Percentiles rank a stretch among this genome's conserved stretches.
Evolutionary conservation across 2,113 vertebrate genomes (phyloP).

Genomic region (Cyphomyrus discorhynchus): DNA sequence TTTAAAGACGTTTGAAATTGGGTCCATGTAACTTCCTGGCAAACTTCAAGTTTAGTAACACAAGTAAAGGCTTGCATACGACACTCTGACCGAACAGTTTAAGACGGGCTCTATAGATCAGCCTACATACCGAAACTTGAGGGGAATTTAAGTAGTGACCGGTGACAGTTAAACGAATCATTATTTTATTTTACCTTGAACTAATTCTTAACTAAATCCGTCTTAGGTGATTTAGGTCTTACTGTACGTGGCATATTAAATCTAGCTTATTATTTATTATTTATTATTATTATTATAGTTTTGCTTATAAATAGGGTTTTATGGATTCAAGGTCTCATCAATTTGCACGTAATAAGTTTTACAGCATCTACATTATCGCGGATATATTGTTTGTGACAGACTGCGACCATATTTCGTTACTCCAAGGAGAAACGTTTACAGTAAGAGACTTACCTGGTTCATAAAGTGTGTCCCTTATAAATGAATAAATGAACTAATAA

Average conservation of each 20-base stretch:
- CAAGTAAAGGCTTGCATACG: neutral
- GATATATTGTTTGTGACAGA: neutral
- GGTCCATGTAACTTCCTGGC: neutral
- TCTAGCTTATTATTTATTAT: neutral
- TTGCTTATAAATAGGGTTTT: neutral
- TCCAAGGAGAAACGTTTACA: neutral
- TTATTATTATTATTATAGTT: neutral
- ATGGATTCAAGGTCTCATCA: neutral
- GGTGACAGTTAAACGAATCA: neutral
- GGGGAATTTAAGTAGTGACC: neutral
- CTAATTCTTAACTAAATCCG: neutral
- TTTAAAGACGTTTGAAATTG: neutral
- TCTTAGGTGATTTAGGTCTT: neutral
- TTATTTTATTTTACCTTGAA: neutral
- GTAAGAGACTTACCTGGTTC: neutral
- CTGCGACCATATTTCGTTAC: neutral
- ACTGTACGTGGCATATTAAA: neutral
- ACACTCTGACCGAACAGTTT: neutral
- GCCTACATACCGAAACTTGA: neutral
- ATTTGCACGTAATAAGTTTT: neutral
- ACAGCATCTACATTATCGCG: neutral
- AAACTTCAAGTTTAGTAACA: neutral
- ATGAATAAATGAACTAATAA: neutral
- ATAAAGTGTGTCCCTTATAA: neutral
- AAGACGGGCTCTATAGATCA: neutral